Evolutionary conservation across 2,797 vertebrate genomes (phyloP), one percentile per base, ranked within the genome.

Genomic region (Brotula barbata): DNA sequence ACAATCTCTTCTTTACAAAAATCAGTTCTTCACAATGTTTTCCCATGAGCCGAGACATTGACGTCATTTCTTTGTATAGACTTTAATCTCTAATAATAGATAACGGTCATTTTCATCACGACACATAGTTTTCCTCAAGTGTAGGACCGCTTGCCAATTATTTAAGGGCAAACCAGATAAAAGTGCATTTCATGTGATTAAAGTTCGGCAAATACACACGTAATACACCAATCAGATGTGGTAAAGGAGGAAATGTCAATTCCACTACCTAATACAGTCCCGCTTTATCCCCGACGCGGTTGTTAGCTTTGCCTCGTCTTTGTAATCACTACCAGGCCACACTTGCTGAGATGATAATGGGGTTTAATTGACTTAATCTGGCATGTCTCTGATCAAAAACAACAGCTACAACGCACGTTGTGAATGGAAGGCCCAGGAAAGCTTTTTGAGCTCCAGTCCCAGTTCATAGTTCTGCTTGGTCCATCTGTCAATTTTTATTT

Each of bases 401-500:
- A 25, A 7, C 11, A 3, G 22, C 42, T 50, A 11, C 0, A 41
- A n/a, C 49, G 21, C 36, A 14, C 1, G 12, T 7, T 8, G 5
- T 25, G 3, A 45, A 43, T 12, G 13, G 43, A 53, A 8, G 8
- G 15, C n/a, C n/a, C n/a, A n/a, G n/a, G n/a, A 56, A 8, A 1
- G 0, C 23, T 42, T 42, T 16, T n/a, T 19, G 13, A 34, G 39
- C 46, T 12, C 14, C 1, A 0, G 20, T 8, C 49, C 6, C 51
- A 58, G 50, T 21, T 31, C 6, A 1, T 7, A 13, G 41, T 21
- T 20, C 19, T 1, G 36, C 42, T 62, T 1, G 23, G 45, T 45
- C 49, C 44, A 45, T 68, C 64, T 68, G 77, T 83, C 68, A 28
- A 52, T 49, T 75, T 68, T 70, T 55, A 67, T 80, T 78, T 72